Conservation (phyloP, 2,888 invertebrate genomes). For the Sarcophaga subvicina region DNA sequence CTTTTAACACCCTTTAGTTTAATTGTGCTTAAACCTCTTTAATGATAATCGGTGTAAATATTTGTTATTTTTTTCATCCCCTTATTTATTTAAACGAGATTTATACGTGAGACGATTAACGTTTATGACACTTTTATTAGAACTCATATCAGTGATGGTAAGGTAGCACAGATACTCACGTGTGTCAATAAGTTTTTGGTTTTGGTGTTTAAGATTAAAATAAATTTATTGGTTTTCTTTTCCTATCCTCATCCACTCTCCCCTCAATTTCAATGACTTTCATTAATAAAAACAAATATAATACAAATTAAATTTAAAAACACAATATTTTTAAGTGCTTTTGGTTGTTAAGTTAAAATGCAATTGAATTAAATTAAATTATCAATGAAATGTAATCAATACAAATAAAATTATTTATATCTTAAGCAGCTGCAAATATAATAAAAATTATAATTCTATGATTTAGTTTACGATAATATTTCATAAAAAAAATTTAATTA, state of each 20-base stretch:
- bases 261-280: neutral
- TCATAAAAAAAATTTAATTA: too few species aligned
- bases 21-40: neutral
- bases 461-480: too few species aligned
- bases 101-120: conserved; percentile 67
- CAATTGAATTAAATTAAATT: conserved; percentile 55
- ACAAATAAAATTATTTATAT: neutral
- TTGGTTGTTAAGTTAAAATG: conserved; percentile 38
- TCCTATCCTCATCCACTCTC: conserved; percentile 19
- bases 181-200: conserved; percentile 9
- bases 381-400: conserved; percentile 47
- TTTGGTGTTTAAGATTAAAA: conserved; percentile 61
- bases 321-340: conserved; percentile 37
- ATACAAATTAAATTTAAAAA: conserved; percentile 23
- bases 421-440: neutral
- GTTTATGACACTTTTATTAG: conserved; percentile 53
- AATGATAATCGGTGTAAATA: conserved; percentile 45
- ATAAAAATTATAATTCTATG: neutral
- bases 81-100: conserved; percentile 62
- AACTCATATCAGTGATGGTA: neutral
- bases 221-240: conserved; percentile 53
- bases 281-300: conserved; percentile 4
- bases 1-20: neutral
- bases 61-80: conserved; percentile 51
- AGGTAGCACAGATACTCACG: neutral